Evolutionary conservation across 2,888 invertebrate genomes (phyloP).

Genomic region (Phorcus lineatus): DNA sequence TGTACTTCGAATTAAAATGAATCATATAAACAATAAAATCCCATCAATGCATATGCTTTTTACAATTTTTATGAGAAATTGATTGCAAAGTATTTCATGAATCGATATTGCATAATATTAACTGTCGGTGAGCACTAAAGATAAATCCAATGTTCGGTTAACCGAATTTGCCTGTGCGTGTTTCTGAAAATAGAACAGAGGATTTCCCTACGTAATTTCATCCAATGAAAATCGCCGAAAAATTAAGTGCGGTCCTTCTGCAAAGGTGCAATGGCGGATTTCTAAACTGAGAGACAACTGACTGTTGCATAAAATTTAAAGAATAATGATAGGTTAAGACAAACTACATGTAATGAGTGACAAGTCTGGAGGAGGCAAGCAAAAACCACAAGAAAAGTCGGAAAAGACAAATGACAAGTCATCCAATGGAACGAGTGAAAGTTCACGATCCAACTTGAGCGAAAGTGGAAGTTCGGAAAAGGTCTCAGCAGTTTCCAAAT

Average conservation of each 20-base stretch:
- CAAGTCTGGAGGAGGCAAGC: slow-evolving; percentile 56
- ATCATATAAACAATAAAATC: no score
- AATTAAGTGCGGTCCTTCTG: neutral
- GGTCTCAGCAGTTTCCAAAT: slow-evolving; percentile 18
- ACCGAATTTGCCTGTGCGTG: no score
- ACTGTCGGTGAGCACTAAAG: no score
- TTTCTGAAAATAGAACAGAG: neutral
- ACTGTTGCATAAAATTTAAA: neutral
- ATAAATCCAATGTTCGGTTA: no score
- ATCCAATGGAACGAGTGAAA: slow-evolving; percentile 39
- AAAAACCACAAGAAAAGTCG: slow-evolving; percentile 55
- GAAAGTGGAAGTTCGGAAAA: slow-evolving; percentile 42
- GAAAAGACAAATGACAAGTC: slow-evolving; percentile 44
- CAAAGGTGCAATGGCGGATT: slow-evolving; percentile 14
- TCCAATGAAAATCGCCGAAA: neutral
- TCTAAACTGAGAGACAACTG: neutral
- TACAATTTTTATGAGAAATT: no score
- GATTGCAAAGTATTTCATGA: no score
- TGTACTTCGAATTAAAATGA: no score
- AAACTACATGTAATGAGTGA: slow-evolving; percentile 59
- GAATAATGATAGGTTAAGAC: slow-evolving; percentile 16
- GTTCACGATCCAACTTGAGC: slow-evolving; percentile 52
- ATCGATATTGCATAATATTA: no score
- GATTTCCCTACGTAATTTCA: neutral
- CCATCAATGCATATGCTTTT: no score